Evolutionary conservation across 2,888 invertebrate species (phyloP).

Genomic region (Pristionchus mayeri): DNA sequence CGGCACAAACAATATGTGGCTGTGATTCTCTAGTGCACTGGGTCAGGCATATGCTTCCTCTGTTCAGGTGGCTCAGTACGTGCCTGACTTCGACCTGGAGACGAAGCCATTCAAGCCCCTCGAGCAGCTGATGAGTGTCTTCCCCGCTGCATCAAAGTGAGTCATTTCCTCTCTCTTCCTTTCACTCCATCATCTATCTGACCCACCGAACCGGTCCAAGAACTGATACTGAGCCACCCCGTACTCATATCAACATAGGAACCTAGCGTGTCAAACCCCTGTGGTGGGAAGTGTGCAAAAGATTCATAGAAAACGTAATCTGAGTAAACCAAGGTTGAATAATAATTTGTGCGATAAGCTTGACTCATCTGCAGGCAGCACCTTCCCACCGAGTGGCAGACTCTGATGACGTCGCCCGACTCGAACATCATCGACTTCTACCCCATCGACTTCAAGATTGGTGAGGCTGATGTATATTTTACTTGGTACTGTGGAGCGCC

Average conservation of each 20-base stretch:
- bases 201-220: too few relatives aligned
- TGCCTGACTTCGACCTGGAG: constrained; percentile 87
- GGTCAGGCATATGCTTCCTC: too few relatives aligned
- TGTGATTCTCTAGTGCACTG: neutral
- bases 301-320: too few relatives aligned
- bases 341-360: too few relatives aligned
- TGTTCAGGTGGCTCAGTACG: constrained; percentile 84
- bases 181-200: too few relatives aligned
- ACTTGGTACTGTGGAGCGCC: too few relatives aligned
- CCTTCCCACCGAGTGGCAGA: constrained; percentile 93
- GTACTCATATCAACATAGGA: too few relatives aligned
- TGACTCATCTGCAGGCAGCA: constrained; percentile 83
- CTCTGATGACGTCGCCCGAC: constrained; percentile 91
- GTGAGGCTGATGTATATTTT: constrained; percentile 5
- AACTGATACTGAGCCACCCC: too few relatives aligned
- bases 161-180: too few relatives aligned
- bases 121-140: constrained; percentile 99
- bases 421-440: constrained; percentile 98
- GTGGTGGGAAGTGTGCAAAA: too few relatives aligned
- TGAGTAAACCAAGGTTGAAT: too few relatives aligned
- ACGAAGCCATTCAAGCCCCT: constrained; percentile 96
- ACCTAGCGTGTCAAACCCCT: too few relatives aligned
- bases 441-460: constrained; percentile 89
- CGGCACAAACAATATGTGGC: neutral
- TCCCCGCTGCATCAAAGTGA: constrained; percentile 90